Evolutionary conservation across 1,140 invertebrate genomes (phyloP), one percentile per base, ranked within the genome.

Genomic region (Zaprionus camerounensis): DNA sequence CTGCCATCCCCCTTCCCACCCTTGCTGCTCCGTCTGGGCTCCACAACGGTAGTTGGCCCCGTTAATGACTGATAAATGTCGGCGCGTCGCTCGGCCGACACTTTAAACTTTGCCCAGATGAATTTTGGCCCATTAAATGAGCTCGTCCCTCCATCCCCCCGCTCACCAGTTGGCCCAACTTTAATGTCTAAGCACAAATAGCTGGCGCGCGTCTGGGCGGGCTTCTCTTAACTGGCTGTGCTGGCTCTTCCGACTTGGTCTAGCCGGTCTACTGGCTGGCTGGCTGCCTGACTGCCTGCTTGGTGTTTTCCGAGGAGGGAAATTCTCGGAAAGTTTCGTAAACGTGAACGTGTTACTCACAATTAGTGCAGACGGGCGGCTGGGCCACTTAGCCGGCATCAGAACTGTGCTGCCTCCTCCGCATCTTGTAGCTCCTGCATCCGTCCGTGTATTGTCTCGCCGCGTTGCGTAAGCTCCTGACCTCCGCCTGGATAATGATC

Each of bases 281-380:
- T 63, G 72, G 20, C 51, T 70, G 36, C 3, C 22, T 28, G 26
- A 7, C 24, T 59, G 58, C 41, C 31, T 81, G 53, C 36, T 24
- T 71, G 70, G 61, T 71, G 76, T 68, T 70, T 76, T 65, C 71
- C 78, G 53, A 62, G 67, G 53, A 66, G 67, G 66, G 75, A 79
- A 90, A 79, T 90, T 84, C 71, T 67, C 78, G 57, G 76, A 88
- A 88, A 88, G 81, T 85, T 84, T 84, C 74, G 85, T 79, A 79
- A 90, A 72, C 78, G 84, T 82, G 75, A 90, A 88, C 85, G 84
- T 88, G 85, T 88, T 88, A 88, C 85, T 81, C 64, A 84, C 81
- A 90, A 88, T 88, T 88, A 88, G 84, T 84, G 80, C 72, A 78
- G 80, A 61, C 69, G 61, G 26, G 41, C 41, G 41, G 3, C 41